These are phyloP conservation scores for Mirza zaza DNA, from an alignment of 2,113 vertebrate species.

Conservation along the genomic window DNA sequence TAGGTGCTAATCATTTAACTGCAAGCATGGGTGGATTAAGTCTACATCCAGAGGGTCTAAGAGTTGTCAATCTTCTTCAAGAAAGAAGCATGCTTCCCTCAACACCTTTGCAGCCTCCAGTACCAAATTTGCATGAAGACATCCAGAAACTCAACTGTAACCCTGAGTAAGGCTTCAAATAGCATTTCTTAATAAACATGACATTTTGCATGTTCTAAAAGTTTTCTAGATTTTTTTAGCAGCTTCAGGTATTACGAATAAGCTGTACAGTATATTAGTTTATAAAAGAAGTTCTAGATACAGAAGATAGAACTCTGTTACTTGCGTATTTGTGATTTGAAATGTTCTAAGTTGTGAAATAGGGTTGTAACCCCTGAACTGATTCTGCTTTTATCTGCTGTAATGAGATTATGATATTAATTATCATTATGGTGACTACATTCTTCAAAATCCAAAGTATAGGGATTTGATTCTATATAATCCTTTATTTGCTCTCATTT, in stretches of 20 bases:
- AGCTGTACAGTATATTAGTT: background rate
- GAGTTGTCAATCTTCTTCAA: constrained; percentile 95
- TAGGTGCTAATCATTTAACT: constrained; percentile 89
- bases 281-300: constrained; percentile 17
- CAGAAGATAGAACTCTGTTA: background rate
- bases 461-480: background rate
- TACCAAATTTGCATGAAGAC: constrained; percentile 94
- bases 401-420: background rate
- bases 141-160: constrained; percentile 96
- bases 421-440: background rate
- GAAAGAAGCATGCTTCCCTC: constrained; percentile 95
- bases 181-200: background rate
- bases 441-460: background rate
- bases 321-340: constrained; percentile 18
- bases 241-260: background rate
- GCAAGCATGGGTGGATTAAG: constrained; percentile 90
- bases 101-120: constrained; percentile 86
- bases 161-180: constrained; percentile 90
- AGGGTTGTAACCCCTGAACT: background rate
- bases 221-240: background rate
- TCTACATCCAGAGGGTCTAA: constrained; percentile 92
- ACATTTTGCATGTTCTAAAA: background rate
- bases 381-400: background rate
- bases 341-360: constrained; percentile 22
- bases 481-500: constrained; percentile 19